These are phyloP conservation scores for Morus bassanus DNA, from an alignment of 2,797 vertebrate species.

Conservation along the genomic window DNA sequence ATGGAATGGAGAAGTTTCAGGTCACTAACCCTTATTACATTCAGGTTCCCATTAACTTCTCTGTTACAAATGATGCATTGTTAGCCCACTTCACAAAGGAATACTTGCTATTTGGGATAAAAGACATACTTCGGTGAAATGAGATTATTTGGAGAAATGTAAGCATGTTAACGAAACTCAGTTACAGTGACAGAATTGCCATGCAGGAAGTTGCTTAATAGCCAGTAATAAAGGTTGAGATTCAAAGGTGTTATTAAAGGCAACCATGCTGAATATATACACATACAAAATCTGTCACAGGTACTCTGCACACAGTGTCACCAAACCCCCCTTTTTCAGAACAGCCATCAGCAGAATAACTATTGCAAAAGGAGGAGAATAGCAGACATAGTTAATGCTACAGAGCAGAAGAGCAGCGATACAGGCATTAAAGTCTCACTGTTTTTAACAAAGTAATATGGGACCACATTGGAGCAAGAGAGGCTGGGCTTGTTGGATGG, in stretches of 20 bases:
- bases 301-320: not conserved
- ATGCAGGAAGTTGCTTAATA: slow-evolving; percentile 28
- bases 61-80: slow-evolving; percentile 41
- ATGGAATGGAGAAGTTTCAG: not conserved
- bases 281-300: not conserved
- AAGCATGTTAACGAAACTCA: slow-evolving; percentile 21
- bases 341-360: not conserved
- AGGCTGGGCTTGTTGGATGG: not conserved
- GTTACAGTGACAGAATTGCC: not conserved
- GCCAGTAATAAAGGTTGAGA: not conserved
- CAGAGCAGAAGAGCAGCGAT: not conserved
- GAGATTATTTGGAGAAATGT: slow-evolving; percentile 24
- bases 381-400: not conserved
- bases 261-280: not conserved
- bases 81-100: slow-evolving; percentile 26
- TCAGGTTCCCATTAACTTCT: slow-evolving; percentile 15
- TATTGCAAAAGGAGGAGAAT: not conserved
- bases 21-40: slow-evolving; percentile 25
- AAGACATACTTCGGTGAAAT: not conserved
- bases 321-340: not conserved
- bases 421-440: not conserved
- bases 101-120: slow-evolving; percentile 10
- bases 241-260: slow-evolving; percentile 8
- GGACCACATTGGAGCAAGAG: not conserved
- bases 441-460: not conserved